phyloP scores from a whole-genome alignment of 2,797 vertebrate species.

The Myiotriccus ornatus region DNA sequence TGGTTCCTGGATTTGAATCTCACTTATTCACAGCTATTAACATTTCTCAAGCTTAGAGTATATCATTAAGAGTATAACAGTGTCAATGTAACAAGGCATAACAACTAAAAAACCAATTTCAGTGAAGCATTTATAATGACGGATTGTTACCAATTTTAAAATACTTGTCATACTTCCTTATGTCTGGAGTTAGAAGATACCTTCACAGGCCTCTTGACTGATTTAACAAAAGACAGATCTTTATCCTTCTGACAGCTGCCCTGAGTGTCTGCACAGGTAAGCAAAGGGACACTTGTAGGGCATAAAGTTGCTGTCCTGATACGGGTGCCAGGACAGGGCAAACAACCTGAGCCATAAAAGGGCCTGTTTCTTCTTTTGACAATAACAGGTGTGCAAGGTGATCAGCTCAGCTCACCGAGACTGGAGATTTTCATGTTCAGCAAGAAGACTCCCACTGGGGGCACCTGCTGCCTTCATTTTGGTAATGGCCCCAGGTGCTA shows the following conservation, averaged over 20 bases:
- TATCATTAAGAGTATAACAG: not conserved
- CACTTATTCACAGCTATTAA: not conserved
- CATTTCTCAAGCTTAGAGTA: not conserved
- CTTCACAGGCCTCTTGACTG: not conserved
- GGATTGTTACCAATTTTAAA: constrained; percentile 8
- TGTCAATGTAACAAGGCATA: not conserved
- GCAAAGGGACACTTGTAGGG: not conserved
- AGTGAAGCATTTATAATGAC: not conserved
- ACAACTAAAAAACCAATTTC: not conserved
- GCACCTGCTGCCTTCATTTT: not conserved
- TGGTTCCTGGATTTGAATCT: not conserved
- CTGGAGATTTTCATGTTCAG: not conserved
- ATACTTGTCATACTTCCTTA: constrained; percentile 15
- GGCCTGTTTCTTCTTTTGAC: not conserved
- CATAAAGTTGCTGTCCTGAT: rapidly evolving
- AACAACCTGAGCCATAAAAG: not conserved
- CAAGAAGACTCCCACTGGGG: not conserved
- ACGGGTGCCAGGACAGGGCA: not conserved
- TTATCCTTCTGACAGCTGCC: not conserved
- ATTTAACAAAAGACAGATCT: constrained; percentile 15
- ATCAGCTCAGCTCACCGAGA: rapidly evolving
- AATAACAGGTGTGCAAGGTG: rapidly evolving
- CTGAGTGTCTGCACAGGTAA: not conserved
- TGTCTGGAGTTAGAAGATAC: not conserved
- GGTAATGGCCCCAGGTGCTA: not conserved